Percentiles rank a stretch among this genome's conserved stretches.
Evolutionary conservation across 2,797 vertebrate species (phyloP).

Genomic region (Ceyx erithaca): DNA sequence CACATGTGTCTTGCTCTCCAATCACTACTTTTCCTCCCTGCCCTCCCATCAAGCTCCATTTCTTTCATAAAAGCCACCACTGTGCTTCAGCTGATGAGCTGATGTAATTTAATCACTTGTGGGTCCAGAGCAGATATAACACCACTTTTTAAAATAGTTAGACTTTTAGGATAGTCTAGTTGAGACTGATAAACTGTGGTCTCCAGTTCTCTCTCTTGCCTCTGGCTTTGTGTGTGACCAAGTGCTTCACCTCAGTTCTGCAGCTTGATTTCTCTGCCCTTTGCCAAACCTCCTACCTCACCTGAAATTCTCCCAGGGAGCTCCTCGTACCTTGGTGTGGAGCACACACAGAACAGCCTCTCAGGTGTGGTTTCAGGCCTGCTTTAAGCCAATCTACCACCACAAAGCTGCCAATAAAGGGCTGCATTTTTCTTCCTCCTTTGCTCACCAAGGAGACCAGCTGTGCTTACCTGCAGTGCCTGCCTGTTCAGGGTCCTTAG

Average conservation of each 20-base stretch:
- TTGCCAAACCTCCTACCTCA: not conserved
- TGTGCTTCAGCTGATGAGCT: not conserved
- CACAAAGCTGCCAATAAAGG: not conserved
- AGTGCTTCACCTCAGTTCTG: not conserved
- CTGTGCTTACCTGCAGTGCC: not conserved
- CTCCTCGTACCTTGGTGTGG: not conserved
- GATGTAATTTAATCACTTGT: not conserved
- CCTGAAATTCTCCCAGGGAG: not conserved
- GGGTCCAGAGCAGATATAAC: not conserved
- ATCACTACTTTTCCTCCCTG: not conserved
- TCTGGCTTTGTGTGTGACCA: not conserved
- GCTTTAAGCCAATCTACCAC: not conserved
- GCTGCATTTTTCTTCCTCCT: not conserved
- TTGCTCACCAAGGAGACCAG: not conserved
- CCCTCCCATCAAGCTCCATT: not conserved
- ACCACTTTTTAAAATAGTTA: not conserved
- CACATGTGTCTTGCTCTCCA: not conserved
- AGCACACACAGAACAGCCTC: not conserved
- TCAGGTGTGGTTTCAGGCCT: not conserved
- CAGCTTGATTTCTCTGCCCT: not conserved
- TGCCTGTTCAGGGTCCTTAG: not conserved
- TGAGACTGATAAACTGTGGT: not conserved
- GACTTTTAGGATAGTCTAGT: not conserved
- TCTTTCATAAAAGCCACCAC: not conserved
- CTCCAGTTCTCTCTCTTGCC: not conserved